Percentiles rank a stretch among this genome's conserved stretches.
phyloP scores from a whole-genome alignment of 2,888 invertebrate species.

The Drosophila maculinotata region DNA sequence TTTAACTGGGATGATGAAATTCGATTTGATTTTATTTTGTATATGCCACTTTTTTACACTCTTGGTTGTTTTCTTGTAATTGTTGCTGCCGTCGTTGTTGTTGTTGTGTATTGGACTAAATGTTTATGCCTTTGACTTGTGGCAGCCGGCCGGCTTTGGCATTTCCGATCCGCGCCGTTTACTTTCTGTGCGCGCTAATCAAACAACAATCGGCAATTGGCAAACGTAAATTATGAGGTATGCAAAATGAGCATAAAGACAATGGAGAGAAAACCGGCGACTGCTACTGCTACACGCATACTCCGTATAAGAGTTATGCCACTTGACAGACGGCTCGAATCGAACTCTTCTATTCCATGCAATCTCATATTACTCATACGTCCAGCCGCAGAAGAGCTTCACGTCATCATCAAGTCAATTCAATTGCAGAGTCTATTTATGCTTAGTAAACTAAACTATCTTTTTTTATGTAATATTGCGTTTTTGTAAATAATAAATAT shows the following conservation, averaged over 20 bases:
- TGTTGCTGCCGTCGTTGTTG: neutral
- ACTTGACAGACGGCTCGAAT: neutral
- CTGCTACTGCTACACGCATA: too few species aligned
- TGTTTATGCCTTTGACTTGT: conserved; percentile 13
- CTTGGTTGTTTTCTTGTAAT: neutral
- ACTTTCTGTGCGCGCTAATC: conserved; percentile 32
- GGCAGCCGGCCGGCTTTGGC: conserved; percentile 39
- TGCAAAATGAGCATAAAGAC: conserved; percentile 5
- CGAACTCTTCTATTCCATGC: conserved; percentile 15
- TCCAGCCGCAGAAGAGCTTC: neutral
- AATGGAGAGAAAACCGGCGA: neutral
- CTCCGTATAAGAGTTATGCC: conserved; percentile 21
- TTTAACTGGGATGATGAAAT: too few species aligned
- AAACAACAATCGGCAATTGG: conserved; percentile 20
- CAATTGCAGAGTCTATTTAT: too few species aligned
- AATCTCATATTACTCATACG: conserved; percentile 28
- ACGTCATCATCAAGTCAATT: too few species aligned
- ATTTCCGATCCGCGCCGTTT: conserved; percentile 62
- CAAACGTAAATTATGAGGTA: conserved; percentile 12
- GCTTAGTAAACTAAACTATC: too few species aligned
- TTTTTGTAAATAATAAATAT: too few species aligned
- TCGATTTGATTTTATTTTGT: neutral
- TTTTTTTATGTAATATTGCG: too few species aligned
- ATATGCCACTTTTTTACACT: neutral
- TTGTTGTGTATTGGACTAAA: conserved; percentile 1